These are phyloP conservation scores for Sitta europaea DNA, from an alignment of 2,113 vertebrate genomes.

Conservation along the genomic window DNA sequence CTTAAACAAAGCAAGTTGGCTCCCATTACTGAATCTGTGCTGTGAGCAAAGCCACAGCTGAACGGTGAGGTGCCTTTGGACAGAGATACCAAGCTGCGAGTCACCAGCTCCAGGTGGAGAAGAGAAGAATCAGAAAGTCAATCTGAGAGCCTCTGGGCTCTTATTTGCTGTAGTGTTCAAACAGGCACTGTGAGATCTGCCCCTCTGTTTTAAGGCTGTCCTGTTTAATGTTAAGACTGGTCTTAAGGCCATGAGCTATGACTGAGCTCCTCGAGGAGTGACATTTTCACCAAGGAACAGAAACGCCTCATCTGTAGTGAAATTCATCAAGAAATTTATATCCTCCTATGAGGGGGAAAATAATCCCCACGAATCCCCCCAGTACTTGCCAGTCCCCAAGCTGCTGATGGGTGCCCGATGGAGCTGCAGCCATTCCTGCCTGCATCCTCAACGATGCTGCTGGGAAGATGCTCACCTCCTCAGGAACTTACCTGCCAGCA, in stretches of 20 bases:
- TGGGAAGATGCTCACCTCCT: not conserved
- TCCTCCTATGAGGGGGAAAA: not conserved
- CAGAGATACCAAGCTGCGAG: not conserved
- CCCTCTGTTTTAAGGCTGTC: not conserved
- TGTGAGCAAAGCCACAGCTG: not conserved
- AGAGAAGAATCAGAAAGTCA: not conserved
- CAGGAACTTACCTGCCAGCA: not conserved
- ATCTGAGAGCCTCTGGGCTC: not conserved
- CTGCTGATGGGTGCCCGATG: not conserved
- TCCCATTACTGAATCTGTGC: not conserved
- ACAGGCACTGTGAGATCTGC: not conserved
- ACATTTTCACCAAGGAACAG: not conserved
- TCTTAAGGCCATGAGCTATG: not conserved
- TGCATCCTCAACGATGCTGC: not conserved
- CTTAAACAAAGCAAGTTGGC: not conserved
- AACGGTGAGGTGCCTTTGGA: not conserved
- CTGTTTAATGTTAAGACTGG: not conserved
- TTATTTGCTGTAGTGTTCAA: not conserved
- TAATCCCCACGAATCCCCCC: fast-evolving
- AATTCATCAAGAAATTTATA: not conserved
- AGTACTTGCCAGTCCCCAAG: not conserved
- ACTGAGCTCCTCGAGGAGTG: not conserved
- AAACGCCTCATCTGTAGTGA: not conserved
- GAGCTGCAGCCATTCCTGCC: not conserved
- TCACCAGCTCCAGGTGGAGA: not conserved